Percentiles rank a stretch among this genome's conserved stretches.
These are phyloP conservation scores for Trypoxylon attenuatum DNA, from an alignment of 2,888 invertebrate genomes.

Conservation along the genomic window DNA sequence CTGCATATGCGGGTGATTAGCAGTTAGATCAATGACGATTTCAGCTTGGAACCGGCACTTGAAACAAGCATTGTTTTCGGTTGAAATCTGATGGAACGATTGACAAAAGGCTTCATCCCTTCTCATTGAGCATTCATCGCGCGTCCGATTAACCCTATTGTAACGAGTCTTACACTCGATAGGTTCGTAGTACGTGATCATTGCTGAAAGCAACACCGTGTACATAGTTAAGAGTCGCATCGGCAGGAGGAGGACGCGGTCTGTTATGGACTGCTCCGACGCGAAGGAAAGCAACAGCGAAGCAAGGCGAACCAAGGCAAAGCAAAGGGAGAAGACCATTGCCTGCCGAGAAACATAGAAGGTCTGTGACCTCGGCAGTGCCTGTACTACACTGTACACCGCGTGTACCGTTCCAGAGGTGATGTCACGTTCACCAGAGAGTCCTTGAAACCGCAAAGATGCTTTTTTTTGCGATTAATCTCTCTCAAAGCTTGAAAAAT, in stretches of 20 bases:
- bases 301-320: slow-evolving; percentile 42
- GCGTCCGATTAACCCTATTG: not conserved
- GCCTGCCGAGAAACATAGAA: slow-evolving; percentile 69
- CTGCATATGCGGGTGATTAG: too few relatives aligned
- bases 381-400: slow-evolving; percentile 50
- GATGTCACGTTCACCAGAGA: slow-evolving; percentile 61
- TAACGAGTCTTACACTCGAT: not conserved
- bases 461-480: slow-evolving; percentile 18
- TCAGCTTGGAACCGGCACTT: too few relatives aligned
- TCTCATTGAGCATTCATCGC: not conserved
- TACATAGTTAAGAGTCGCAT: too few relatives aligned
- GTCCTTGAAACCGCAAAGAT: slow-evolving; percentile 36
- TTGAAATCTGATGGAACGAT: too few relatives aligned
- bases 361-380: slow-evolving; percentile 72
- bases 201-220: slow-evolving; percentile 20
- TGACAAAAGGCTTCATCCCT: too few relatives aligned
- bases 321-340: slow-evolving; percentile 58
- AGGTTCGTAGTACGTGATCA: slow-evolving; percentile 14
- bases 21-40: too few relatives aligned
- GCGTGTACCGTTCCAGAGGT: slow-evolving; percentile 61
- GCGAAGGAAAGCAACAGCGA: slow-evolving; percentile 10
- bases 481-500: not conserved
- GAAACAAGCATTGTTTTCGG: too few relatives aligned
- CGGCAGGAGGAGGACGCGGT: slow-evolving; percentile 33
- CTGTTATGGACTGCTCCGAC: slow-evolving; percentile 19